Evolutionary conservation across 2,888 invertebrate genomes (phyloP).

Genomic region (Mesoligia furuncula): DNA sequence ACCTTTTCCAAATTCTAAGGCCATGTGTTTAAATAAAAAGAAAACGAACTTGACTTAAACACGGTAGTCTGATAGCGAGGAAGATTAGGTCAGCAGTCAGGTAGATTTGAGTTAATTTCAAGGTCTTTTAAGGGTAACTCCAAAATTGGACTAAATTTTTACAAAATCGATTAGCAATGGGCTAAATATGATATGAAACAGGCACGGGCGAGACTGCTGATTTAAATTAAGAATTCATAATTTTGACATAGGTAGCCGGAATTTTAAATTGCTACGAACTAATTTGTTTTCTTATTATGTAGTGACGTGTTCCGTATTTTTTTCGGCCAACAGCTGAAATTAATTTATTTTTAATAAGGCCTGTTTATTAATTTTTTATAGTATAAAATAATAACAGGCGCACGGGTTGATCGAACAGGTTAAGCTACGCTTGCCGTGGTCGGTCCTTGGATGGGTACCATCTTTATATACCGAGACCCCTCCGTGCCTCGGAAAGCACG

Average conservation of each 20-base stretch:
- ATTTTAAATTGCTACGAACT: conserved; percentile 41
- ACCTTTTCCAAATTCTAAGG: conserved; percentile 44
- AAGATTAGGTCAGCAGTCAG: conserved; percentile 57
- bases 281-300: conserved; percentile 14
- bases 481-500: no score
- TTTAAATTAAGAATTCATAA: conserved; percentile 51
- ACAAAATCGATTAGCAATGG: conserved; percentile 56
- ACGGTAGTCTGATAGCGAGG: conserved; percentile 50
- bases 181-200: conserved; percentile 42
- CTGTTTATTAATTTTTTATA: neutral
- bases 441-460: neutral
- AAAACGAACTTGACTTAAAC: conserved; percentile 39
- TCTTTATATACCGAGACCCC: neutral
- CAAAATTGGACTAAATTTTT: conserved; percentile 37
- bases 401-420: neutral
- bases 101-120: conserved; percentile 49
- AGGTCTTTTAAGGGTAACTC: conserved; percentile 50
- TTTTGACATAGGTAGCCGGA: conserved; percentile 11
- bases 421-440: neutral
- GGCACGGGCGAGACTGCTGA: conserved; percentile 13
- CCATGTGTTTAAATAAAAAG: conserved; percentile 40
- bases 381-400: neutral
- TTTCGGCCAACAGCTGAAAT: neutral
- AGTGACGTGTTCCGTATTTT: conserved; percentile 3
- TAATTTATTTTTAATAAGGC: conserved; percentile 1